Evolutionary conservation across 2,797 vertebrate genomes (phyloP), one percentile per base, ranked within the genome.

Genomic region (Erpetoichthys calabaricus): DNA sequence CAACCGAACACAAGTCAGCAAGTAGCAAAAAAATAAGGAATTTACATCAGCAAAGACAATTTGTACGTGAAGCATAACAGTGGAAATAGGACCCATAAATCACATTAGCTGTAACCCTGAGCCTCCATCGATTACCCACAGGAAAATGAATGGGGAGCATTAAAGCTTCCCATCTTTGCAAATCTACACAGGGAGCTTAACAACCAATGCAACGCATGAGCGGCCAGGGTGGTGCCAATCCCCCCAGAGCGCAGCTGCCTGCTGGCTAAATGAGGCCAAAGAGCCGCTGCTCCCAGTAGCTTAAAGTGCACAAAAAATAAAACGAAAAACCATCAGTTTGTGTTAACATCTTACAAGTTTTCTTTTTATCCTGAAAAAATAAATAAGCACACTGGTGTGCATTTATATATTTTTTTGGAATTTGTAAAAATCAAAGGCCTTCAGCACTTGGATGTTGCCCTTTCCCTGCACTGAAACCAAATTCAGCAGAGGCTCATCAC

Each of bases 11-110:
- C 46, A 59, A 77, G 76, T 83, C 82, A 81, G 83, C 79, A 75
- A 70, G 68, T 76, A 66, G 73, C 64, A 60, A 73, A 65, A 74
- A 78, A 73, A 75, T 63, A 53, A 67, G 64, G 70, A 75, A 80
- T 83, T 82, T 82, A 82, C 80, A 83, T 81, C 80, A 78, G 66
- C 75, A 67, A 68, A 80, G 80, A 82, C 75, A 74, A 75, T 80
- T 82, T 85, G 76, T 85, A 83, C 75, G 70, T 80, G 78, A 81
- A 76, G 80, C 82, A 83, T 82, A 83, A 80, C 78, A 77, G 75
- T 60, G 68, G 77, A 81, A 83, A 86, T 83, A 73, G 80, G 71
- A 75, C 62, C 68, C 80, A 85, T 86, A 85, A 83, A 86, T 86
- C 83, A 86, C 75, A 79, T 83, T 80, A 80, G 75, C 79, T 73